phyloP scores from a whole-genome alignment of 2,113 vertebrate genomes.

The Ondatra zibethicus region DNA sequence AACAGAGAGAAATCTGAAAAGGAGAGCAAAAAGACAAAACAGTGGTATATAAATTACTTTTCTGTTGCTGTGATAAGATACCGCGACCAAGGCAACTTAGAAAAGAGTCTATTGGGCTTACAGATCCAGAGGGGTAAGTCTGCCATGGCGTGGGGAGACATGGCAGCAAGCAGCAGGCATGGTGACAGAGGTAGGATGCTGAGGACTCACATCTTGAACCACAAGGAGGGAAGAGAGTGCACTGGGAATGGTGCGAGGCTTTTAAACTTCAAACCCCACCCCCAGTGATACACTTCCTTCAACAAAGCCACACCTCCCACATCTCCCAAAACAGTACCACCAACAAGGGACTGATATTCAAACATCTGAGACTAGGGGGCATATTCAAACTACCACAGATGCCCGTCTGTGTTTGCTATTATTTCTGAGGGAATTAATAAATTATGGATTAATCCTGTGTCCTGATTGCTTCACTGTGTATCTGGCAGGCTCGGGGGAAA shows the following conservation, averaged over 20 bases:
- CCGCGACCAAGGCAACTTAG: not conserved
- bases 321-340: not conserved
- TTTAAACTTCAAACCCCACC: not conserved
- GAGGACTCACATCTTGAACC: not conserved
- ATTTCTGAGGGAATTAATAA: not conserved
- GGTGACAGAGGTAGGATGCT: not conserved
- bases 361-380: not conserved
- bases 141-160: too few species aligned
- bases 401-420: not conserved
- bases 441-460: not conserved
- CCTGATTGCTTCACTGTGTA: not conserved
- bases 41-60: not conserved
- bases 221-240: not conserved
- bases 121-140: not conserved
- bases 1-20: constrained; percentile 47
- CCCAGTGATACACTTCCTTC: not conserved
- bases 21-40: not conserved
- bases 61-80: not conserved
- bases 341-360: not conserved
- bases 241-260: not conserved
- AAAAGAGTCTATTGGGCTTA: not conserved
- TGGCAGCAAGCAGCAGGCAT: not conserved
- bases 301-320: not conserved
- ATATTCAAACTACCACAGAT: not conserved
- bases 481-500: constrained; percentile 89